These are phyloP conservation scores for Sycophila sp. DNA, from an alignment of 1,140 invertebrate species.

Conservation along the genomic window DNA sequence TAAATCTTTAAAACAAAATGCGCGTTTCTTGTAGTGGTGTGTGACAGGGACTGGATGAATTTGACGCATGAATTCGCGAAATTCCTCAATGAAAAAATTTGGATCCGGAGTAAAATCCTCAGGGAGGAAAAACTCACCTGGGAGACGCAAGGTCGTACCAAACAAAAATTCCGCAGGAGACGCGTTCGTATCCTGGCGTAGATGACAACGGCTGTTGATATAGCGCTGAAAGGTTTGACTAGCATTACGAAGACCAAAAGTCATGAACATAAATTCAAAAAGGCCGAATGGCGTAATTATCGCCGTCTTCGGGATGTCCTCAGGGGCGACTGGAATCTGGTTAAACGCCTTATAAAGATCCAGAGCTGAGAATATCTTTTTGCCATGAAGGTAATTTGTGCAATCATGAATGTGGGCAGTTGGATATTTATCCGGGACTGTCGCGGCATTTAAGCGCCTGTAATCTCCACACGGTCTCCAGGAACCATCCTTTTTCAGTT, in stretches of 20 bases:
- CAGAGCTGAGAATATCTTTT: not conserved
- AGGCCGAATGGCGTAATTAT: slow-evolving; percentile 55
- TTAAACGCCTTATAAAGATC: slow-evolving; percentile 59
- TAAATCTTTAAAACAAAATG: not conserved
- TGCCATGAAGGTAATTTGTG: not conserved
- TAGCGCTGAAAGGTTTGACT: slow-evolving; percentile 58
- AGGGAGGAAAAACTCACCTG: no score
- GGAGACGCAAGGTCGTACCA: no score
- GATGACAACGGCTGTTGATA: slow-evolving; percentile 52
- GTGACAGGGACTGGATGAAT: not conserved
- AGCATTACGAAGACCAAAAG: slow-evolving; percentile 57
- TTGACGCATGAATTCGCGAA: not conserved
- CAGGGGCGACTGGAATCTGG: slow-evolving; percentile 55
- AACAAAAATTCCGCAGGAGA: not conserved
- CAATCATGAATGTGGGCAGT: not conserved
- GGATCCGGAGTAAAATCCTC: no score
- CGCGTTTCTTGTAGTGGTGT: not conserved
- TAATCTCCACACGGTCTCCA: not conserved
- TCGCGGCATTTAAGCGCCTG: not conserved
- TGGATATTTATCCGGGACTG: not conserved
- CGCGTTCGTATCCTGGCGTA: not conserved
- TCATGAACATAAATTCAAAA: slow-evolving; percentile 57
- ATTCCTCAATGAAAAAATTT: not conserved
- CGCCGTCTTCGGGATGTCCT: slow-evolving; percentile 56
- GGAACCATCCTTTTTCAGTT: slow-evolving; percentile 18